Evolutionary conservation across 2,113 vertebrate genomes (phyloP), one percentile per base, ranked within the genome.

Genomic region (Hypanus sabinus): DNA sequence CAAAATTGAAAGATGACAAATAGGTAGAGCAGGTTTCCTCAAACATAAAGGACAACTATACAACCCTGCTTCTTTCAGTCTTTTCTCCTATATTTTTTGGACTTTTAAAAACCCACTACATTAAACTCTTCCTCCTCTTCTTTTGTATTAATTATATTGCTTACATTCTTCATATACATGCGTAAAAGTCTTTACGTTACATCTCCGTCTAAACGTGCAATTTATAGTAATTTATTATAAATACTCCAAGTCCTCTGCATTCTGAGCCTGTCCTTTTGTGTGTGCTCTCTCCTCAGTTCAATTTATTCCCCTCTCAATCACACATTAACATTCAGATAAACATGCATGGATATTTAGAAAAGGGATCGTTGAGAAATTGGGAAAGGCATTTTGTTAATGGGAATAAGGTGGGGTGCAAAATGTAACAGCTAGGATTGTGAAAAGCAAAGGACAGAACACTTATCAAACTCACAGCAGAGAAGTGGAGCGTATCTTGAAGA

Each of bases 381-480:
- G 81, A 55, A 85, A 27, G 22, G 46, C 5, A 85, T 24, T 27
- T 27, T 27, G 1, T 57, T 27, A 57, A 85, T 57, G 81, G 38
- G 81, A 57, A 85, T 38, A 80, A 46, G 30, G 14, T 14, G 38
- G 85, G 85, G 6, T n/a, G 85, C 30, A 65, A 57, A 22, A 33
- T 11, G 85, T 88, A 62, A 12, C 62, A 62, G 20, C 30, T 55
- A 60, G 57, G 85, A 87, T 88, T 14, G 30, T 57, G 27, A 12
- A 12, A 33, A 68, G 62, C 8, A 65, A n/a, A 90, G 60, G 30
- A 57, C 27, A 68, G 57, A 91, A 68, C 30, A 91, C 30, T n/a
- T n/a, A 91, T 20, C 14, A 68, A 91, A 91, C 87, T 91, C 87
- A 91, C 87, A 91, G 88, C 65, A 8, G 68, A 91, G 65, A 14